Evolutionary conservation across 2,797 vertebrate genomes (phyloP).

Genomic region (Pelochelys cantorii): DNA sequence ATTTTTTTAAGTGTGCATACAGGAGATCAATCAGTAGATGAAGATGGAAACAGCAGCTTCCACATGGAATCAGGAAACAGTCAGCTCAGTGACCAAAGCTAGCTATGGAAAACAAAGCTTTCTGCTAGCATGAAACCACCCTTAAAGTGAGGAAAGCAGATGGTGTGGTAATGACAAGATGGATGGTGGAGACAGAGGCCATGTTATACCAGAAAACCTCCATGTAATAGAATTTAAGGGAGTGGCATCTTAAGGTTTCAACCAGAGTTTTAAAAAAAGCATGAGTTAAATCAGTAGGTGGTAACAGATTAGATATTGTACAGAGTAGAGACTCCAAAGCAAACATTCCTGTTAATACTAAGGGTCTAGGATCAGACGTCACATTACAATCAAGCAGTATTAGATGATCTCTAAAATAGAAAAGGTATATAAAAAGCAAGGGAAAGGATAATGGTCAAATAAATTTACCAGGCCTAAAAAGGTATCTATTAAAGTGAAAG

Average conservation of each 20-base stretch:
- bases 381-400: not conserved
- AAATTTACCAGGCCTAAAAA: not conserved
- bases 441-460: fast-evolving
- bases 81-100: slow-evolving; percentile 59
- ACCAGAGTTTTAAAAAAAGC: not conserved
- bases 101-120: slow-evolving; percentile 60
- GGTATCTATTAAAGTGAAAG: not conserved
- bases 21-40: slow-evolving; percentile 58
- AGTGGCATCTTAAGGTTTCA: not conserved
- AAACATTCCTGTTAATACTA: not conserved
- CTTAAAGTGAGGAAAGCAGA: slow-evolving; percentile 38
- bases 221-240: not conserved
- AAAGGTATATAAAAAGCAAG: fast-evolving
- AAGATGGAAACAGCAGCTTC: slow-evolving; percentile 62
- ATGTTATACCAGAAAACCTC: not conserved
- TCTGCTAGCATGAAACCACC: slow-evolving; percentile 38
- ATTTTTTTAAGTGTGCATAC: slow-evolving; percentile 48
- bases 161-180: slow-evolving; percentile 20
- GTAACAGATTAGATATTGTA: not conserved
- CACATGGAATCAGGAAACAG: slow-evolving; percentile 63
- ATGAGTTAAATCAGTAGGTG: not conserved
- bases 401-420: not conserved
- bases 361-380: not conserved
- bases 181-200: not conserved
- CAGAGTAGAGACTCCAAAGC: not conserved